Conservation (phyloP, 1,140 invertebrate species). For the Anastrepha ludens region DNA sequence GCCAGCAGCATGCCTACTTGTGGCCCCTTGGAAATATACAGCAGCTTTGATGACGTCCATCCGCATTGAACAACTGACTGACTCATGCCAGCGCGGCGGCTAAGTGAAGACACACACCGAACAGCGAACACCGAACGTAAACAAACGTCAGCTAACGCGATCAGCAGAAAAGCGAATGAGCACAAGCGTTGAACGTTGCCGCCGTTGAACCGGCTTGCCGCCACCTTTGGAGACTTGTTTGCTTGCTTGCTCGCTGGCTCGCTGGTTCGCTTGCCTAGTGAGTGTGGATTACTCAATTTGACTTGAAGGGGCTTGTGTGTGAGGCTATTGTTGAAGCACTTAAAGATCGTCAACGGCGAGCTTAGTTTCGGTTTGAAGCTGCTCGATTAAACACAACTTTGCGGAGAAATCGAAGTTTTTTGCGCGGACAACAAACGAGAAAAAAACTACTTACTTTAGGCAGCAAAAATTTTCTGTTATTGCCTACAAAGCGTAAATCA, state of each 20-base stretch:
- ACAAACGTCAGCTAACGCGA: background rate
- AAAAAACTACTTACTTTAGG: background rate
- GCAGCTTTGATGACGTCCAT: background rate
- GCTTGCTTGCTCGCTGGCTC: background rate
- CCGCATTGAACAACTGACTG: background rate
- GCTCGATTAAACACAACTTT: constrained; percentile 35
- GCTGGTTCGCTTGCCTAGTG: background rate
- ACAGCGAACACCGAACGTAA: background rate
- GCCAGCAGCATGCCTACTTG: too few relatives aligned
- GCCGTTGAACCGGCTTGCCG: background rate
- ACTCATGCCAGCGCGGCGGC: background rate
- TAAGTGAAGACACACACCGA: background rate
- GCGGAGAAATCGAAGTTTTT: constrained; percentile 15
- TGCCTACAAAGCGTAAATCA: background rate
- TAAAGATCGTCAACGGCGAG: constrained; percentile 11
- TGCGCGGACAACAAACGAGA: background rate
- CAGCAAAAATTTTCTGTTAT: background rate
- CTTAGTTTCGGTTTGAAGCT: constrained; percentile 53
- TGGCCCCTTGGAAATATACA: background rate
- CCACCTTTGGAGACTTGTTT: constrained; percentile 17
- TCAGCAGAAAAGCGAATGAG: background rate
- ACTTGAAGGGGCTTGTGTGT: background rate
- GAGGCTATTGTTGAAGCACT: background rate
- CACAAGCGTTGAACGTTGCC: background rate
- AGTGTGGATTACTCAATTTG: background rate